Evolutionary conservation across 2,113 vertebrate species (phyloP), one percentile per base, ranked within the genome.

Genomic region (Cheilinus undulatus): DNA sequence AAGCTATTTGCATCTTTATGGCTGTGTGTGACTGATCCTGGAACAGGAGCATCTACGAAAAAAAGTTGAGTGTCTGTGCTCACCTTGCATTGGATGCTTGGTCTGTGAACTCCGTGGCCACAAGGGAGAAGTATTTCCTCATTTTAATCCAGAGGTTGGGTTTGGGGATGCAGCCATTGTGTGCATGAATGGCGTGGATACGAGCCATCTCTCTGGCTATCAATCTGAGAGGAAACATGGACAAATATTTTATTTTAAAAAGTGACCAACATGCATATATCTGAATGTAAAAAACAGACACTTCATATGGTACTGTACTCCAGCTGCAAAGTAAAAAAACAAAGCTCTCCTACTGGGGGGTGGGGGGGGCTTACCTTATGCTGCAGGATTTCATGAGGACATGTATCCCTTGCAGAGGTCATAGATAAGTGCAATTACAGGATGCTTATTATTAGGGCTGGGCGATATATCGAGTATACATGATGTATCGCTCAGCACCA

Each of bases 71-170:
- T 48, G 26, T 11, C 13, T 5, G 30, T 11, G 42, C 61, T 90
- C 93, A 97, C 97, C 96, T 97, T 93, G 83, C 60, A 51, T 94
- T 93, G 57, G 93, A 92, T 11, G 93, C 93, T 64, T 94, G 89
- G 7, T 94, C 93, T 0, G 93, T 95, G 93, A 97, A 95, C 90
- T 98, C 96, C 0, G 88, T 95, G 90, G 96, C 96, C 88, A 98
- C 94, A 0, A 99, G 93, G n/a, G 93, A 92, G 89, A 99, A 95
- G 87, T 98, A 99, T 69, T 93, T 95, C 51, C 91, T 90, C 90
- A 99, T 93, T 89, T 96, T 98, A 85, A 97, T 94, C 98, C 98
- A 99, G 36, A 99, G 94, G 80, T 94, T 94, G 74, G 97, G 94
- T 90, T 95, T 96, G 73, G 97, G 96, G 34, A 98, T 92, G 89